Percentiles rank a stretch among this genome's conserved stretches.
Conservation (phyloP, 2,888 invertebrate species). For the Polyommatus iphigenia region DNA sequence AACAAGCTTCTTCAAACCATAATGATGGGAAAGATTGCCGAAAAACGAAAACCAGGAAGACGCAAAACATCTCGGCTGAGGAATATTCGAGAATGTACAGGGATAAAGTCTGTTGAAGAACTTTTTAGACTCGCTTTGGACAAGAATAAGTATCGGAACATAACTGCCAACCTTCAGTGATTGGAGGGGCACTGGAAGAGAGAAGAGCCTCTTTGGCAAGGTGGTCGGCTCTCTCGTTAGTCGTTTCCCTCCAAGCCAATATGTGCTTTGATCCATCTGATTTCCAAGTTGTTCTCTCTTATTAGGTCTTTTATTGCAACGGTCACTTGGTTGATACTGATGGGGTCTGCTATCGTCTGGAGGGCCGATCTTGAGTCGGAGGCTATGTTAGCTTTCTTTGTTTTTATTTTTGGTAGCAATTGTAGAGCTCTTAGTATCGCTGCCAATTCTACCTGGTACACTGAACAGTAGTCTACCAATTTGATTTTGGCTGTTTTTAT, state of each 20-base stretch:
- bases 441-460: conserved; percentile 29
- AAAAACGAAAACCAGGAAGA: too few relatives aligned
- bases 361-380: conserved; percentile 5
- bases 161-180: too few relatives aligned
- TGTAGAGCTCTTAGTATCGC: neutral
- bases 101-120: too few relatives aligned
- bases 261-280: conserved; percentile 25
- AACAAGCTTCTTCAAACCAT: too few relatives aligned
- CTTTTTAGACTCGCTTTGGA: too few relatives aligned
- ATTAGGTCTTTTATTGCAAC: neutral
- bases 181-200: too few relatives aligned
- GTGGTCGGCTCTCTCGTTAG: conserved; percentile 34
- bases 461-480: conserved; percentile 1
- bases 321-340: neutral
- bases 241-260: conserved; percentile 23
- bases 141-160: too few relatives aligned
- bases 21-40: too few relatives aligned
- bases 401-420: neutral
- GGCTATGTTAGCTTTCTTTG: neutral
- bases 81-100: too few relatives aligned
- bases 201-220: conserved; percentile 33
- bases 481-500: conserved; percentile 21
- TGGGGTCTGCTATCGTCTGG: neutral
- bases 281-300: neutral
- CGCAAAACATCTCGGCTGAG: too few relatives aligned